These are phyloP conservation scores for Camponotus floridanus DNA, from an alignment of 1,140 invertebrate genomes.

Conservation along the genomic window DNA sequence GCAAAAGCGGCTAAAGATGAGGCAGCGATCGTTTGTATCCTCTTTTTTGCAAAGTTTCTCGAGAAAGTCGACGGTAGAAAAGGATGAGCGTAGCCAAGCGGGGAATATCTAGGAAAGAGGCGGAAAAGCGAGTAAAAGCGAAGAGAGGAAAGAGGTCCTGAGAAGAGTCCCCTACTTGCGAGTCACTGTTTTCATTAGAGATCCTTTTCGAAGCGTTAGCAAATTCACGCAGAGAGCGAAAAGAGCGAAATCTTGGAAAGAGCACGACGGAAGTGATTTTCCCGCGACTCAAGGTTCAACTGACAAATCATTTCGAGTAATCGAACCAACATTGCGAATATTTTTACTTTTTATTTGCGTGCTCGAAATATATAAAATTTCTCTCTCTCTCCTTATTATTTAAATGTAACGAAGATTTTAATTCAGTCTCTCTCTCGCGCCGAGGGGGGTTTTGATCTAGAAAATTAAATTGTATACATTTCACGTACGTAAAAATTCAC, in stretches of 20 bases:
- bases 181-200: conserved; percentile 64
- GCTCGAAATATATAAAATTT: not conserved
- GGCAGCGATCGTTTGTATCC: not conserved
- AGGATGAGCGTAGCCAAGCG: not conserved
- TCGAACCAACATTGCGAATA: not conserved
- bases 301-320: not conserved
- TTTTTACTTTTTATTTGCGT: no score
- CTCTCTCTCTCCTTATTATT: not conserved
- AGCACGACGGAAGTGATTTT: not conserved
- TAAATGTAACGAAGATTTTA: not conserved
- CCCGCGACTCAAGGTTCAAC: not conserved
- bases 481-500: no score
- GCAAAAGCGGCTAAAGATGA: conserved; percentile 1
- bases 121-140: conserved; percentile 15
- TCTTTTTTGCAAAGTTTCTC: not conserved
- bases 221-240: not conserved
- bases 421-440: not conserved
- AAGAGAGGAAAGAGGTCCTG: not conserved
- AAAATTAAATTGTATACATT: no score
- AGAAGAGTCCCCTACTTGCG: conserved; percentile 25
- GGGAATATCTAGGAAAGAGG: not conserved
- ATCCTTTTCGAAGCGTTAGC: conserved; percentile 23
- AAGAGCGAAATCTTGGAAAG: not conserved
- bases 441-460: no score
- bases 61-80: conserved; percentile 23